These are phyloP conservation scores for Stichodactyla helianthus DNA, from an alignment of 64 coral and sea anemone species.

Conservation along the genomic window DNA sequence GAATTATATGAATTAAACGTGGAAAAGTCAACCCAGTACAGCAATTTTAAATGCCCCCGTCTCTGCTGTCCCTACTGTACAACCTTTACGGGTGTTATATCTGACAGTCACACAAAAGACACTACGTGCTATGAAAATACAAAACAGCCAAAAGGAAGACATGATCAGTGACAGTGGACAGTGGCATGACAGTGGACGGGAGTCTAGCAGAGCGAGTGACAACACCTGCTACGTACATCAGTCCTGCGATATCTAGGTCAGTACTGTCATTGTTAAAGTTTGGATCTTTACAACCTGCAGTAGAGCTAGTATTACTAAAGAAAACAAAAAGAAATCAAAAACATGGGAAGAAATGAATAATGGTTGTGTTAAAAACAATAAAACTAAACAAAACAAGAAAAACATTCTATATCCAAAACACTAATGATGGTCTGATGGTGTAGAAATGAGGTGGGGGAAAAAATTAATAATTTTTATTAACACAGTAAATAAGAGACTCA, in stretches of 20 bases:
- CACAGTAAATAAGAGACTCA: too few species aligned
- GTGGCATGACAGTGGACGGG: neutral
- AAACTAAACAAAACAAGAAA: neutral
- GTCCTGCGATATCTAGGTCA: slow-evolving; percentile 30
- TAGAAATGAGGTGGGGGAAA: too few species aligned
- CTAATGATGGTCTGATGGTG: too few species aligned
- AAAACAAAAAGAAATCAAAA: slow-evolving; percentile 24
- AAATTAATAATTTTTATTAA: too few species aligned
- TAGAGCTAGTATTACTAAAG: slow-evolving; percentile 17
- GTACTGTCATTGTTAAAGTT: slow-evolving; percentile 29
- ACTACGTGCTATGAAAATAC: neutral
- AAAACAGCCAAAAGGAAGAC: neutral
- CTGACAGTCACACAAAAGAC: neutral
- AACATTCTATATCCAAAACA: too few species aligned
- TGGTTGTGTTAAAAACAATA: neutral
- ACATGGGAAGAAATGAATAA: slow-evolving; percentile 1
- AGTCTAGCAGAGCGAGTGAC: neutral
- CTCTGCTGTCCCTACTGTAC: too few species aligned
- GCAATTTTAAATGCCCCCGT: too few species aligned
- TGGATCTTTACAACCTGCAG: slow-evolving; percentile 27
- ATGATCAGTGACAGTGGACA: neutral
- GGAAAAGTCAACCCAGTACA: too few species aligned
- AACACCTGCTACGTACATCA: slow-evolving; percentile 33
- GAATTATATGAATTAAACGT: too few species aligned
- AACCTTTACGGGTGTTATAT: neutral